Base-by-base conservation (phyloP, 2,113 vertebrate species). In the Abramis brama region DNA sequence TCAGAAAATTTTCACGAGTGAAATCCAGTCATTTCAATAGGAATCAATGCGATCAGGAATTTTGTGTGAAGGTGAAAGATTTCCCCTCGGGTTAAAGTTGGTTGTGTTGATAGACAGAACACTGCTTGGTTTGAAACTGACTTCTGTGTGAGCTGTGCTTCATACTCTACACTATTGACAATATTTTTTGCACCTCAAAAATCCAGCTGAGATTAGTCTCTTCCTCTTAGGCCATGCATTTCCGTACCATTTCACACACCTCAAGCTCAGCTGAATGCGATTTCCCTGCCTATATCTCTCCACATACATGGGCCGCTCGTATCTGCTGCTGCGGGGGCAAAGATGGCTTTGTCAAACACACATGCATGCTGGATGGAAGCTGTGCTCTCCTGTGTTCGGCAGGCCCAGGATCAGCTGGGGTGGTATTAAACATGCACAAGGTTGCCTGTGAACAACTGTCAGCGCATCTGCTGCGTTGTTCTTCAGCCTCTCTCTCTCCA, bases 391-490 rank as follows among this genome's bases (percentile, higher is more conserved):
- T 71, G 33, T 82, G 66, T 86, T 74, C 50, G 17, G 57, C 76
- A 79, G 55, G 19, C 82, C 47, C 13, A 47, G 62, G 81, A 84
- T 81, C 83, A 85, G 79, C 79, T 66, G 47, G 86, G 82, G 59
- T n/a, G 36, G 79, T 73, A 86, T 87, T 64, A 86, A 78, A 88
- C 77, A 68, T 78, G 79, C 77, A 79, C 76, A 68, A 59, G 81
- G 73, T 86, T 81, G 78, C 55, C 55, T 59, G 55, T 52, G 81
- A 89, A 84, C 74, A 84, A 86, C 87, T 88, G 89, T 86, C 85
- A 82, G 71, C 25, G 82, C 82, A 84, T 86, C 82, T 86, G 87
- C 57, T 86, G 73, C 47, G 70, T 85, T 70, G 47, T 80, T 83
- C 78, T 50, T 82, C 47, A 86, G 64, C 82, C 50, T 83, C 81